Base-by-base conservation (phyloP, 2,797 vertebrate species). In the Labroides dimidiatus region DNA sequence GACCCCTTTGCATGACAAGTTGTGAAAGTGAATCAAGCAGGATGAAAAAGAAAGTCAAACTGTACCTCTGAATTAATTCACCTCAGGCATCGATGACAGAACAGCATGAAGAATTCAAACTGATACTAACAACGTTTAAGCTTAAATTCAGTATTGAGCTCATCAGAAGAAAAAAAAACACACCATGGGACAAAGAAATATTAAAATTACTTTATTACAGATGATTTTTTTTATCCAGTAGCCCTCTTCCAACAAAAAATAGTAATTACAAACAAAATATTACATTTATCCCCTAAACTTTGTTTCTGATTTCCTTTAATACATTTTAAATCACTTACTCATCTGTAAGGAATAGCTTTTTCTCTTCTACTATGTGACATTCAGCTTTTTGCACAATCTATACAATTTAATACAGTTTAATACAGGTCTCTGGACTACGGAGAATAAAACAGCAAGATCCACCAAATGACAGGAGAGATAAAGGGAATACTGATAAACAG, bases 151-250 rank as follows among this genome's bases (percentile, higher is more conserved):
- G 23, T 23, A 23, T 14, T 0, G 2, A 14, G 1, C 21, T 23
- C 3, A 4, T 19, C 11, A 47, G 0, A 48, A 23, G 15, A 74
- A 58, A 64, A 68, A 24, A 49, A 74, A 63, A 64, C 64, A 56
- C 66, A 71, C n/a, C 9, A 37, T 9, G 17, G 23, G 42, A 82
- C 78, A 63, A 80, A 72, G 4, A 87, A 93, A 93, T 98, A 99
- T 96, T 99, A 99, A 99, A 99, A 98, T 98, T 97, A 98, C 95
- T 99, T 99, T 99, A 98, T 99, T 98, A 99, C 98, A 99, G 96
- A 95, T 96, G 95, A 97, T 97, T 97, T 95, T 97, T 97, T 97
- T 96, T 95, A 91, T 93, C 93, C 93, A 96, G 97, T 97, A 97
- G 96, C 97, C 97, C 95, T 97, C 97, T 96, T 96, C 95, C 96